Base-by-base conservation (phyloP, 1,140 invertebrate genomes). In the Meteorus sp. region DNA sequence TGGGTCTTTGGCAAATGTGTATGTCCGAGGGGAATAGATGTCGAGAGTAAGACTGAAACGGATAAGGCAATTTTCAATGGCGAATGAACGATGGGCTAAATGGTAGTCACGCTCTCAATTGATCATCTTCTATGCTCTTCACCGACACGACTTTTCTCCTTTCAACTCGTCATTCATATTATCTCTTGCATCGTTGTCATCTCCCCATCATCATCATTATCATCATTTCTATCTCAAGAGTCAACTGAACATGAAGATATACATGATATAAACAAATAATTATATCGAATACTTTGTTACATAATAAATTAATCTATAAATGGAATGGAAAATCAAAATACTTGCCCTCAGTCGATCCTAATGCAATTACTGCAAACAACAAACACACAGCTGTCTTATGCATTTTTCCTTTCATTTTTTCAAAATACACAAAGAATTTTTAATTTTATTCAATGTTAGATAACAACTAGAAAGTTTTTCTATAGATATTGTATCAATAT, bases 31-130 rank as follows among this genome's bases (percentile, higher is more conserved):
- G n/a, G 53, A 29, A 7, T 22, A 8, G 44, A 31, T 31, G 35
- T n/a, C n/a, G n/a, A n/a, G n/a, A n/a, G n/a, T n/a, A n/a, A n/a
- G n/a, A n/a, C n/a, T n/a, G n/a, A n/a, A 51, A 56, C 62, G 63
- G 52, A 61, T 65, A 53, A 64, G 63, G 64, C 66, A 69, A 68
- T 70, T 68, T 69, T 52, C 50, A 52, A 37, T 31, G 50, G 37
- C 31, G 22, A 25, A 22, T 22, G 20, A 31, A 52, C 48, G 29
- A 52, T 20, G 50, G 31, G 50, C 22, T 52, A n/a, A 52, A 52
- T 52, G 33, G 29, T 52, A 19, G 13, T 35, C 31, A 52, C n/a
- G 50, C 29, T 52, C 17, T 52, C 31, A 33, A 48, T 48, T 48
- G 27, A 4, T 37, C n/a, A n/a, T n/a, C n/a, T 33, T 37, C 3